Evolutionary conservation across 2,113 vertebrate genomes (phyloP), one percentile per base, ranked within the genome.

Genomic region (Semicossyphus pulcher): DNA sequence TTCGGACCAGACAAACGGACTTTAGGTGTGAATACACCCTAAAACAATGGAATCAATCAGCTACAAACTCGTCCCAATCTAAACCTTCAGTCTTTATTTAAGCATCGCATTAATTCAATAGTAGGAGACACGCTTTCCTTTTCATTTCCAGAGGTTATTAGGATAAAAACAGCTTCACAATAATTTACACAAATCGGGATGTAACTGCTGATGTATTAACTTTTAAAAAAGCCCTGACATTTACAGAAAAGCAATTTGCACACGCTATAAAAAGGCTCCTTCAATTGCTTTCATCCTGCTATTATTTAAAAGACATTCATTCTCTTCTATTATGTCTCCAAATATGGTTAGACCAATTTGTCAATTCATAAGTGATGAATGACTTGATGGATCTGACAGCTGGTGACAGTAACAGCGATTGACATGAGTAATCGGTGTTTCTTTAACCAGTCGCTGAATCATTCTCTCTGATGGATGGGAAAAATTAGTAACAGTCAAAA

Each of bases 221-320:
- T 10, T 69, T 2, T 7, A 73, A 64, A 60, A 31, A 41, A 45
- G 9, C 8, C 0, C 25, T 20, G 8, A 28, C 29, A 37, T 45
- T 44, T 21, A 52, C 10, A 41, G 62, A 52, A 63, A 70, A 45
- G 36, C 65, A 58, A 53, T 77, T 81, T 34, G 49, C n/a, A 31
- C 11, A 28, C 12, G 8, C 36, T 41, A 41, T 23, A 42, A 67
- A 84, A 57, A 31, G 11, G 36, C 20, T 29, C 18, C 23, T 75
- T 67, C 21, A 69, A 76, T 62, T 67, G 31, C 56, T 62, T 67
- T 51, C 14, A 42, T 72, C 18, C 45, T 77, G 56, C 37, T 57
- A 48, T 72, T 51, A 73, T 71, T 52, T 36, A 60, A 80, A 62
- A 77, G 16, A 78, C 42, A 47, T 44, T 37, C 12, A 61, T 59